Evolutionary conservation across 2,888 invertebrate species (phyloP).

Genomic region (Mylabris sibirica): DNA sequence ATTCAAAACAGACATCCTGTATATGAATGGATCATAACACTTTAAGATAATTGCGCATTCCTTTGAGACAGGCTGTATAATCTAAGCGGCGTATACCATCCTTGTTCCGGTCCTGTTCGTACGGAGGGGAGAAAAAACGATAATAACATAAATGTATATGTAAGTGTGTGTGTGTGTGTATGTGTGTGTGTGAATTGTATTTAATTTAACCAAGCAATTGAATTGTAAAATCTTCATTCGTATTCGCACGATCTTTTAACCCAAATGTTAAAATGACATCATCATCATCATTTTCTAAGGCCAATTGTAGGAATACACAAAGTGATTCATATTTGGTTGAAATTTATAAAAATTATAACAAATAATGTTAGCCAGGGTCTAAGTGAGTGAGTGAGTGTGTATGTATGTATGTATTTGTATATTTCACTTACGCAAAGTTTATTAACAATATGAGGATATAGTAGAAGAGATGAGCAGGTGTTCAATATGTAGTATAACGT

Average conservation of each 20-base stretch:
- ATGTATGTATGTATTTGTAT: too few species aligned
- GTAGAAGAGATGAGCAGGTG: neutral
- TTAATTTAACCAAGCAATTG: constrained; percentile 9
- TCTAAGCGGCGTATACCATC: neutral
- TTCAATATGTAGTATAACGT: neutral
- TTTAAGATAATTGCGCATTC: too few species aligned
- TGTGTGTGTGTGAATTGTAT: constrained; percentile 9
- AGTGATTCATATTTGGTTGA: constrained; percentile 31
- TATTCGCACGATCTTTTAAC: constrained; percentile 53
- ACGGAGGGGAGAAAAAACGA: neutral
- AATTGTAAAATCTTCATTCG: constrained; percentile 28
- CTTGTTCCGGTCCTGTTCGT: neutral
- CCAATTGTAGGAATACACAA: constrained; percentile 14
- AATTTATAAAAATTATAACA: neutral
- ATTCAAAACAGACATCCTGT: too few species aligned
- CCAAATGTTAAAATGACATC: constrained; percentile 45
- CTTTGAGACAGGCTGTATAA: too few species aligned
- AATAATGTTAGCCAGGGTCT: neutral
- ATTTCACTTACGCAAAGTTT: neutral
- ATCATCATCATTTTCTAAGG: constrained; percentile 27
- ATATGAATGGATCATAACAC: too few species aligned
- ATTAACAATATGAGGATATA: too few species aligned
- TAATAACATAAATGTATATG: constrained; percentile 1
- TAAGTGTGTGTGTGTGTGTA: neutral
- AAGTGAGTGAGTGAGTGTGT: too few species aligned